Conservation (phyloP, 2,113 vertebrate genomes). For the Globicephala melas region DNA sequence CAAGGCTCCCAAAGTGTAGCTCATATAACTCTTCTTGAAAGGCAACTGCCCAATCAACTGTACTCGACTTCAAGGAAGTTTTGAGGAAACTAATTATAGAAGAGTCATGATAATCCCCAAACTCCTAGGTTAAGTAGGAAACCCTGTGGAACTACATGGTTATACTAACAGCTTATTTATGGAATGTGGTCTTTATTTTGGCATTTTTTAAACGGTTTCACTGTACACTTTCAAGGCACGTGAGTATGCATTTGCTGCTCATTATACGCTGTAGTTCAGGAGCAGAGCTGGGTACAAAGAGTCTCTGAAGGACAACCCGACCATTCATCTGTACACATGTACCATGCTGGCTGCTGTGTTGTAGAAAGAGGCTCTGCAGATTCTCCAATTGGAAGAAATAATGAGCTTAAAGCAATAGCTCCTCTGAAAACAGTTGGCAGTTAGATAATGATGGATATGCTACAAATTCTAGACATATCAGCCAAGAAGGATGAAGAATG, state of each 20-base stretch:
- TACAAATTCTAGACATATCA: slow-evolving; percentile 74
- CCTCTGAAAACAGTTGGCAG: slow-evolving; percentile 84
- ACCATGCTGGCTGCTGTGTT: slow-evolving; percentile 79
- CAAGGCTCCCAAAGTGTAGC: slow-evolving; percentile 34
- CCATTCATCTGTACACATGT: slow-evolving; percentile 80
- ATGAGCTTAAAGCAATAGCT: slow-evolving; percentile 85
- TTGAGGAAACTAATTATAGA: slow-evolving; percentile 47
- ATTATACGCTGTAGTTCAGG: slow-evolving; percentile 79
- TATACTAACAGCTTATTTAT: slow-evolving; percentile 53
- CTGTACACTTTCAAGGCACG: slow-evolving; percentile 66
- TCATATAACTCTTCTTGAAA: slow-evolving; percentile 42
- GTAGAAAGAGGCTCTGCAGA: slow-evolving; percentile 77
- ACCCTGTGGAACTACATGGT: slow-evolving; percentile 49
- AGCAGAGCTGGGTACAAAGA: slow-evolving; percentile 80
- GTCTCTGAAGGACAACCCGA: slow-evolving; percentile 76
- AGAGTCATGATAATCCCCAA: slow-evolving; percentile 26
- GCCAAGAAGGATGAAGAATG: slow-evolving; percentile 76
- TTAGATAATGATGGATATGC: slow-evolving; percentile 84
- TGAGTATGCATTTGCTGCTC: slow-evolving; percentile 79
- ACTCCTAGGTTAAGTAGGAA: slow-evolving; percentile 53
- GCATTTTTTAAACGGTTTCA: slow-evolving; percentile 54
- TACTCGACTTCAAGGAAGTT: slow-evolving; percentile 51
- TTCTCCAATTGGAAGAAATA: slow-evolving; percentile 83
- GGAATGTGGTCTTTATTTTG: slow-evolving; percentile 44
- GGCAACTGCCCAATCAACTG: slow-evolving; percentile 15